Base-by-base conservation (phyloP, 1,140 invertebrate species). In the Oryctes rhinoceros region DNA sequence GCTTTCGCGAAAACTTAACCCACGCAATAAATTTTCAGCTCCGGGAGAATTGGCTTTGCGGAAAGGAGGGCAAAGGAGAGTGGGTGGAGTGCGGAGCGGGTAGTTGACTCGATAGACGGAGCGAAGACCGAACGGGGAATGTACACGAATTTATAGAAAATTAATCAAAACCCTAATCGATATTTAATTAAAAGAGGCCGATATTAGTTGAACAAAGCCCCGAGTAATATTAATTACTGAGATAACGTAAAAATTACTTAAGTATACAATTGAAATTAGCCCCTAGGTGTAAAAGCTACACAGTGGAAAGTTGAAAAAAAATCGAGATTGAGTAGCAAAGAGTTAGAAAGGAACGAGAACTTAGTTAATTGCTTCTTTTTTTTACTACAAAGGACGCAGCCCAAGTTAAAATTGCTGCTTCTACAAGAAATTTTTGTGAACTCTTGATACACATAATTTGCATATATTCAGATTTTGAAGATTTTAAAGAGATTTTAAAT, bases 121-220 rank as follows among this genome's bases (percentile, higher is more conserved):
- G 24, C 24, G 24, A 71, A 37, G 65, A 71, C 24, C 20, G 65
- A 37, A 30, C 65, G 18, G 65, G 15, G 65, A 71, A 71, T 24
- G 65, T 71, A 71, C 65, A 35, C 65, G 65, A 71, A 71, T 71
- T 71, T 71, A 71, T 71, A 71, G 65, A 71, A 71, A 71, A 71
- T 71, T 71, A 71, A 71, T 71, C 65, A 71, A 71, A 71, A 71
- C 65, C 65, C 35, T 71, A 71, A 71, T 71, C 65, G 65, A 71
- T 71, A 71, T 71, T 71, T 71, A 71, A 71, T 71, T 71, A 71
- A 71, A 71, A 71, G 65, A 71, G 65, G 24, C 65, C 65, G 65
- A 71, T 35, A 71, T 71, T 71, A 18, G 24, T 71, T 24, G 24
- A 35, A 35, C 65, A 71, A 71, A 71, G 35, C 24, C 65, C 65